Evolutionary conservation across 2,888 invertebrate species (phyloP).

Genomic region (Microctonus hyperodae): DNA sequence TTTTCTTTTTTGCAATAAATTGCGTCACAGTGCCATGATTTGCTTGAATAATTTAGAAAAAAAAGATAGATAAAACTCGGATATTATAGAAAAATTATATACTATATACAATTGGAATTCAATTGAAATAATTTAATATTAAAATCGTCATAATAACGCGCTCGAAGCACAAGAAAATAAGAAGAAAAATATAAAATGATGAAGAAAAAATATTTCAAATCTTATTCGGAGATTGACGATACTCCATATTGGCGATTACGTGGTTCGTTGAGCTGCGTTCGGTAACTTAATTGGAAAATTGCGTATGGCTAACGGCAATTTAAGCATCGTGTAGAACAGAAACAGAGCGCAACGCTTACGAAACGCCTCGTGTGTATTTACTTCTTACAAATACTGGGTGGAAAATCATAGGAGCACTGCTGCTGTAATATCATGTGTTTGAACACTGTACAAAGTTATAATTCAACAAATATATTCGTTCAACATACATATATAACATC

Average conservation of each 20-base stretch:
- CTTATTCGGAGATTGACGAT: slow-evolving; percentile 16
- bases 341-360: slow-evolving; percentile 43
- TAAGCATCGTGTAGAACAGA: slow-evolving; percentile 39
- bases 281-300: slow-evolving; percentile 44
- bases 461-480: background rate
- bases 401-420: background rate
- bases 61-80: background rate
- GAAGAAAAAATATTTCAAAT: background rate
- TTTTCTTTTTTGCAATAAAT: background rate
- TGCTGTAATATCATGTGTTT: background rate
- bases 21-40: background rate
- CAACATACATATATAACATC: background rate
- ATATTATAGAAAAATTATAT: background rate
- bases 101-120: background rate
- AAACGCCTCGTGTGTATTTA: slow-evolving; percentile 37
- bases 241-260: slow-evolving; percentile 22
- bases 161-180: background rate
- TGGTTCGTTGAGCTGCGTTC: slow-evolving; percentile 29
- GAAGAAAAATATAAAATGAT: too few relatives aligned
- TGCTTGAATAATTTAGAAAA: background rate
- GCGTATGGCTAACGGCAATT: slow-evolving; percentile 40
- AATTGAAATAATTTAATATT: background rate
- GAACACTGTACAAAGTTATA: background rate
- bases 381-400: slow-evolving; percentile 34
- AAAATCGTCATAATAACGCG: background rate